Evolutionary conservation across 2,797 vertebrate genomes (phyloP), one percentile per base, ranked within the genome.

Genomic region (Hyperoplus immaculatus): DNA sequence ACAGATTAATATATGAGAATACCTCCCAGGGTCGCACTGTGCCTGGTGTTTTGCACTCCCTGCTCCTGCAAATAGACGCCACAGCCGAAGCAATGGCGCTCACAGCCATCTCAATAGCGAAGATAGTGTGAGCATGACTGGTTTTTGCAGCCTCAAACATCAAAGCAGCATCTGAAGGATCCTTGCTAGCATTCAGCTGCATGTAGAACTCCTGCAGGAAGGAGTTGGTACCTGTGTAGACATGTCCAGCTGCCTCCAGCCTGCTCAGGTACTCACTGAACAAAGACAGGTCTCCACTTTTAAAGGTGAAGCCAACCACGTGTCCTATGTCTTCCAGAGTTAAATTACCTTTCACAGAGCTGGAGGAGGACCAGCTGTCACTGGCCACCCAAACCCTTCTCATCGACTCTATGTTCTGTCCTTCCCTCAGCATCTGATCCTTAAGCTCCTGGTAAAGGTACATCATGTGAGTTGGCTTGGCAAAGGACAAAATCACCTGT

Each of bases 371-470:
- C 97, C 97, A 98, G 55, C 92, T 96, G 83, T 97, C 96, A 64
- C 96, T 97, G 38, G 96, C 97, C 87, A 98, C 92, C 97, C 97
- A 98, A 8, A 96, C 88, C 87, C 96, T 96, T 50, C 86, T 94
- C 79, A 96, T 82, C 0, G 89, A 0, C 90, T 93, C 49, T 9
- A 92, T 56, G 82, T 69, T 68, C 77, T 81, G 46, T 77, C 86
- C 95, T 8, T 89, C 80, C 88, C 77, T 75, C 85, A 85, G 55
- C 75, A 63, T 92, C 68, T 65, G 91, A 72, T 87, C 80, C 71
- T 82, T 70, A 82, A 97, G 84, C 92, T 87, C 93, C 55, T 80
- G 51, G 85, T 95, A 97, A 5, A 98, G 72, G 59, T 75, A 57
- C 41, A 78, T 87, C 89, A 97, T 95, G 10, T 96, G 95, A 68